Percentiles rank a stretch among this genome's conserved stretches.
Conservation (phyloP, 2,888 invertebrate genomes). For the Buathra laborator region DNA sequence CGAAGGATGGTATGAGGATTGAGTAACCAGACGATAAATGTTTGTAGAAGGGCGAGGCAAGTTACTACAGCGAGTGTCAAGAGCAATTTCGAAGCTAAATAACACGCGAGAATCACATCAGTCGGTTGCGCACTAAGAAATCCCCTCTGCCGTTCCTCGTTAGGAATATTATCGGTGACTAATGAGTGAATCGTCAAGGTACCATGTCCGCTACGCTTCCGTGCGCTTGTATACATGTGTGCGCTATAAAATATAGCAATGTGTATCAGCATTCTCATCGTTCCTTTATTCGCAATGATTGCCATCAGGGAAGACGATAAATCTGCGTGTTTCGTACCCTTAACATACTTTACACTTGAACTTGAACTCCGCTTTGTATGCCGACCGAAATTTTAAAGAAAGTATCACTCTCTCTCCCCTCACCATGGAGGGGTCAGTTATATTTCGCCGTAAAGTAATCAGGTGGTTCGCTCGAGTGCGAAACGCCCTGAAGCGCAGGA, state of each 20-base stretch:
- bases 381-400: not conserved
- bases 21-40: constrained; percentile 1
- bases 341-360: constrained; percentile 13
- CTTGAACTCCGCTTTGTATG: constrained; percentile 19
- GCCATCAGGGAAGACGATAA: not conserved
- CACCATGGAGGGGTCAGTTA: constrained; percentile 27
- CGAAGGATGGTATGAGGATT: constrained; percentile 20
- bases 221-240: constrained; percentile 16
- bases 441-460: constrained; percentile 29
- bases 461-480: constrained; percentile 31
- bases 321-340: not conserved
- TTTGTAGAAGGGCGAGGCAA: constrained; percentile 15
- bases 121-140: constrained; percentile 52
- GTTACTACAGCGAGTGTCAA: constrained; percentile 30
- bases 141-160: constrained; percentile 66
- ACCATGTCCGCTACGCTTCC: constrained; percentile 65
- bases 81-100: constrained; percentile 25
- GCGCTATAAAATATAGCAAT: too few species aligned
- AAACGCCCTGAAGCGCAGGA: not conserved
- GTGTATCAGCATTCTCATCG: too few species aligned
- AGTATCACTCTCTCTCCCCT: not conserved
- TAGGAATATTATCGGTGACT: constrained; percentile 79
- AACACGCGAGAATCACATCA: constrained; percentile 42
- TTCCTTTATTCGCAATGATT: too few species aligned
- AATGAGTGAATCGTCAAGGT: constrained; percentile 78